These are phyloP conservation scores for Drosophila pallidifrons DNA, from an alignment of 1,140 invertebrate genomes.

Conservation along the genomic window DNA sequence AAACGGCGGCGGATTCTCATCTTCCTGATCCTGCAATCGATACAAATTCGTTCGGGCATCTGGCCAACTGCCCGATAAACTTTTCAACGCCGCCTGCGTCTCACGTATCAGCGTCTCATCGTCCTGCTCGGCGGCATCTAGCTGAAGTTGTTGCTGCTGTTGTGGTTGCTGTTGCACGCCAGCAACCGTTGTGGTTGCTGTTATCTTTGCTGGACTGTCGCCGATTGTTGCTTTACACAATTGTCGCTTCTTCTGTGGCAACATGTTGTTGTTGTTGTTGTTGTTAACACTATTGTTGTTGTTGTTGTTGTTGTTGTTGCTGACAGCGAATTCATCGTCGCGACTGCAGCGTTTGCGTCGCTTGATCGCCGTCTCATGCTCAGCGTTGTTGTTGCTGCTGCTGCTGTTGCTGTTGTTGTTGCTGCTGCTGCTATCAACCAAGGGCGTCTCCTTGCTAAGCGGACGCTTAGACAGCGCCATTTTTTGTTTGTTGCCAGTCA, in stretches of 20 bases:
- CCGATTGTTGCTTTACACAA: slow-evolving; percentile 52
- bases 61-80: slow-evolving; percentile 92
- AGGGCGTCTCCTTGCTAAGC: slow-evolving; percentile 79
- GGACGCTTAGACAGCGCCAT: slow-evolving; percentile 84
- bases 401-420: slow-evolving; percentile 25
- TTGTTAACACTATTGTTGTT: slow-evolving; percentile 44
- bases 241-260: slow-evolving; percentile 88
- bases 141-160: slow-evolving; percentile 6
- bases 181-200: slow-evolving; percentile 38
- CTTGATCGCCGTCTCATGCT: slow-evolving; percentile 77
- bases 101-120: slow-evolving; percentile 93
- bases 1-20: slow-evolving; percentile 91
- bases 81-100: slow-evolving; percentile 93
- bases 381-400: slow-evolving; percentile 50
- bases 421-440: slow-evolving; percentile 69
- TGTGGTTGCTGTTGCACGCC: slow-evolving; percentile 43
- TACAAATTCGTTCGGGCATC: slow-evolving; percentile 88
- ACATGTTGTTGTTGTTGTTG: slow-evolving; percentile 62
- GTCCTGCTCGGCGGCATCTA: slow-evolving; percentile 86
- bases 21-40: slow-evolving; percentile 88
- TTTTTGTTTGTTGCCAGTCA: slow-evolving; percentile 27
- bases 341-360: slow-evolving; percentile 81
- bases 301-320: slow-evolving; percentile 60
- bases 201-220: slow-evolving; percentile 29
- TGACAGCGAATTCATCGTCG: slow-evolving; percentile 69